Evolutionary conservation across 2,888 invertebrate species (phyloP).

Genomic region (Mellilla xanthometata): DNA sequence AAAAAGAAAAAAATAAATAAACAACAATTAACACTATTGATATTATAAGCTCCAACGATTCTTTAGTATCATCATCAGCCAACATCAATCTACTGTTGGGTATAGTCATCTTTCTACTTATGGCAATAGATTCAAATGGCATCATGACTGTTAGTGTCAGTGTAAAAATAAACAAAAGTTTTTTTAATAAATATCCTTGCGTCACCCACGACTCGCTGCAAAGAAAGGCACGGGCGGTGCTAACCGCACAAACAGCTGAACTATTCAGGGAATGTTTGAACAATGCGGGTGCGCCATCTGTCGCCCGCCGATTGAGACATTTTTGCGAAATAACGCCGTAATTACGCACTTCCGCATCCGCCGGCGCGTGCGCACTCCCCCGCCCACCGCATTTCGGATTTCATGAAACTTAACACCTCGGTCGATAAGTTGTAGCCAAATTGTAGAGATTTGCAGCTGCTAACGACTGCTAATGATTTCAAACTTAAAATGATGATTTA

Average conservation of each 20-base stretch:
- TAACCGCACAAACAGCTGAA: constrained; percentile 60
- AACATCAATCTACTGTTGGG: too few species aligned
- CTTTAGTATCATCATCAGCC: too few species aligned
- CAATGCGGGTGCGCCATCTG: constrained; percentile 72
- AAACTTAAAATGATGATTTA: too few species aligned
- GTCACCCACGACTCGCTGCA: constrained; percentile 18
- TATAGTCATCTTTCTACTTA: too few species aligned
- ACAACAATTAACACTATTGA: too few species aligned
- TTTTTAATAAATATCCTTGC: constrained; percentile 1
- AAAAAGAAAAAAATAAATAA: too few species aligned
- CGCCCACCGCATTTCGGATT: constrained; percentile 60
- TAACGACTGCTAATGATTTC: too few species aligned
- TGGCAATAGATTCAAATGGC: too few species aligned
- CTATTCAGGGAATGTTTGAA: constrained; percentile 68
- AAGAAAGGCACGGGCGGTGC: constrained; percentile 55
- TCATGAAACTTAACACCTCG: constrained; percentile 61
- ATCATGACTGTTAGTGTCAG: too few species aligned
- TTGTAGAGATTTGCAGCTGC: constrained; percentile 30
- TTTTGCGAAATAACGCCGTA: constrained; percentile 75
- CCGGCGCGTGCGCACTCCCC: constrained; percentile 71
- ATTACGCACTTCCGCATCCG: constrained; percentile 78
- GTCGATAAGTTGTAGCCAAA: constrained; percentile 33
- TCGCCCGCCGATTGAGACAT: constrained; percentile 72
- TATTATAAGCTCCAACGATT: too few species aligned
- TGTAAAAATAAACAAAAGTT: too few species aligned